A percentile compares a stretch with the other conserved stretches of the same genome.
phyloP scores from a whole-genome alignment of 2,888 invertebrate genomes.

The Calameuta idolon region DNA sequence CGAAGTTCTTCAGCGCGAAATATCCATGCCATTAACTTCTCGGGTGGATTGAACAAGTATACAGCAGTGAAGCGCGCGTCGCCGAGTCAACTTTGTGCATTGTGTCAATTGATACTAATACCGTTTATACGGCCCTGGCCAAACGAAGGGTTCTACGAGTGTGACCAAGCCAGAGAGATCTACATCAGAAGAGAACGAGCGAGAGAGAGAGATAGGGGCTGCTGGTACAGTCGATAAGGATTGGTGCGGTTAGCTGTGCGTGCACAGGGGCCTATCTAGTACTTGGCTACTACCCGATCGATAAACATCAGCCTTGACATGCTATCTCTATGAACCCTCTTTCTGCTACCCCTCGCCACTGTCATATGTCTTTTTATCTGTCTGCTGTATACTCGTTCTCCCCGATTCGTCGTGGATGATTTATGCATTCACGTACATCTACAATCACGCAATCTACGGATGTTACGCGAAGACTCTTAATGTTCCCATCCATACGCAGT shows the following conservation, averaged over 20 bases:
- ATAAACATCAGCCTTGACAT: conserved; percentile 62
- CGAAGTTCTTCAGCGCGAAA: not conserved
- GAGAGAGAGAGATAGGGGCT: not conserved
- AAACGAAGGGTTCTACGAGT: not conserved
- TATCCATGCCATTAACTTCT: not conserved
- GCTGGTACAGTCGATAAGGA: conserved; percentile 18
- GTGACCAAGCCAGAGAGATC: not conserved
- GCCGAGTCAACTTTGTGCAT: not conserved
- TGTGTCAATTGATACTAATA: not conserved
- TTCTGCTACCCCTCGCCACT: conserved; percentile 39
- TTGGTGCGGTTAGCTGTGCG: not conserved
- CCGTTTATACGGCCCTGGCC: not conserved
- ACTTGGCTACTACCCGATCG: conserved; percentile 46
- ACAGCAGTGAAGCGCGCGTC: not conserved
- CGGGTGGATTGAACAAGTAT: not conserved
- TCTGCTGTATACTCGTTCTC: conserved; percentile 3
- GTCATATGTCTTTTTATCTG: conserved; percentile 19
- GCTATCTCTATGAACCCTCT: conserved; percentile 39
- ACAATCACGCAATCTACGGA: not conserved
- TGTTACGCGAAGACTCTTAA: not conserved
- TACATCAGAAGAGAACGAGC: not conserved
- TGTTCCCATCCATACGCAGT: not conserved
- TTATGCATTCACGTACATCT: not conserved
- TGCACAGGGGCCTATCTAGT: conserved; percentile 6
- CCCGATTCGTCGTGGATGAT: not conserved